These are phyloP conservation scores for Zootoca vivipara DNA, from an alignment of 2,113 vertebrate species.

Conservation along the genomic window DNA sequence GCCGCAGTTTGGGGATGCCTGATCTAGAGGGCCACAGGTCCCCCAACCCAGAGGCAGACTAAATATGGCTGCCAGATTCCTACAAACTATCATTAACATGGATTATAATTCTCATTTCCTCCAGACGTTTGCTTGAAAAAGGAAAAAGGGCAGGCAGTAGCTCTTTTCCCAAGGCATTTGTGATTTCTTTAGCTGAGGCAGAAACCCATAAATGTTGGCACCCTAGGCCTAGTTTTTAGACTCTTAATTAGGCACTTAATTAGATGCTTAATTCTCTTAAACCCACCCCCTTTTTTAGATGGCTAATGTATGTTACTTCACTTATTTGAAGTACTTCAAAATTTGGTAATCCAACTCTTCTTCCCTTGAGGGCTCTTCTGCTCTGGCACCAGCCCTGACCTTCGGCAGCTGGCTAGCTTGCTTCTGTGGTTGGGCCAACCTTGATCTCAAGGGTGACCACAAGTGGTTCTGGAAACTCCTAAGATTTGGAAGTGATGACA, in stretches of 20 bases:
- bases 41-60: neutral
- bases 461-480: neutral
- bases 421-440: neutral
- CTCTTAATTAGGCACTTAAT: no score
- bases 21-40: neutral
- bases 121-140: neutral
- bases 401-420: neutral
- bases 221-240: neutral
- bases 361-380: no score
- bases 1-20: no score
- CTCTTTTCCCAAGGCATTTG: neutral
- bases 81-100: neutral
- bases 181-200: neutral
- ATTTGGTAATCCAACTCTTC: no score
- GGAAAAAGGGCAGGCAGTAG: neutral
- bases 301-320: neutral
- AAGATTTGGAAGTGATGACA: neutral
- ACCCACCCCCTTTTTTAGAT: no score
- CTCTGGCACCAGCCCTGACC: no score
- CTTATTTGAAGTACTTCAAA: neutral
- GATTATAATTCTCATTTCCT: neutral
- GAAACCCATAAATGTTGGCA: neutral
- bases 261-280: no score
- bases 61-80: neutral
- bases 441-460: neutral